phyloP scores from a whole-genome alignment of 2,797 vertebrate species.

The Pangasius sanitwongsei region DNA sequence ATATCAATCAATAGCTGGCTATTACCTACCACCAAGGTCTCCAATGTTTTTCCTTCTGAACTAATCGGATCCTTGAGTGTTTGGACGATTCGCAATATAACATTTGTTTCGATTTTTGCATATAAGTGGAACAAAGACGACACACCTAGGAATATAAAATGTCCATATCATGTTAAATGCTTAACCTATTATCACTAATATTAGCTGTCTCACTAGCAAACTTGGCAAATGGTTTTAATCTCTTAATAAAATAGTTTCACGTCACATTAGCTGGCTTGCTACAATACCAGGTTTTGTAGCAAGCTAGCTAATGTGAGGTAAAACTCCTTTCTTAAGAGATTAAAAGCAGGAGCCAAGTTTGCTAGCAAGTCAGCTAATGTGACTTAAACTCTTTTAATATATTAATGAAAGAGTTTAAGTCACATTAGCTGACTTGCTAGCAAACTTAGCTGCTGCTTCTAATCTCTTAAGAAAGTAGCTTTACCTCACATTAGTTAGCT shows the following conservation, averaged over 20 bases:
- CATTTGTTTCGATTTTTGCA: constrained; percentile 43
- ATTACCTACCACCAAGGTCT: constrained; percentile 49
- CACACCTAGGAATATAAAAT: constrained; percentile 27
- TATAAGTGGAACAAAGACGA: constrained; percentile 27
- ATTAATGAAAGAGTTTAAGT: neutral
- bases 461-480: neutral
- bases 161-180: constrained; percentile 6
- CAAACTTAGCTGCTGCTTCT: neutral
- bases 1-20: constrained; percentile 48
- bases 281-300: no score
- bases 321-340: no score
- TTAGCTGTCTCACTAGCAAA: constrained; percentile 15
- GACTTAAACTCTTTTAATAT: neutral
- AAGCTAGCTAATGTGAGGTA: no score
- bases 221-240: neutral
- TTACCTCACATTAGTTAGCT: neutral
- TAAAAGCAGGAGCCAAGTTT: no score
- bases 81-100: constrained; percentile 38
- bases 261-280: neutral
- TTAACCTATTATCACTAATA: constrained; percentile 25
- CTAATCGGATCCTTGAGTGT: constrained; percentile 39
- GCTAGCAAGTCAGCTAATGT: no score
- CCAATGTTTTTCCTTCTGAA: constrained; percentile 33
- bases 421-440: neutral
- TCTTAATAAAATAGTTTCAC: neutral